Evolutionary conservation across 2,113 vertebrate genomes (phyloP), one percentile per base, ranked within the genome.

Genomic region (Etheostoma cragini): DNA sequence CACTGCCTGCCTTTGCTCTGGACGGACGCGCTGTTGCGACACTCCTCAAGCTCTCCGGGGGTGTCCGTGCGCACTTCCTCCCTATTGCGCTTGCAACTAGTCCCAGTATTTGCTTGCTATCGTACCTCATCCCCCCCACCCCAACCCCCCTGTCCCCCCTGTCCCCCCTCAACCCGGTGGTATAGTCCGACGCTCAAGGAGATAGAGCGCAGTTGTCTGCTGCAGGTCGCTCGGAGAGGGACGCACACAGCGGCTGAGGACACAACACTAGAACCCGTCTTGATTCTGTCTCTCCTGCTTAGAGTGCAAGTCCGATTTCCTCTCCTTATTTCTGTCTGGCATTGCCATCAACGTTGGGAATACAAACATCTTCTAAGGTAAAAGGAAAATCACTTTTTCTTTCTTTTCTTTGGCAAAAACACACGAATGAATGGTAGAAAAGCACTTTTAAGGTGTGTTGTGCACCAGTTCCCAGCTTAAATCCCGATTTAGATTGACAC

Each of bases 201-300:
- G 87, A 71, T 84, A 75, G 89, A 85, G 77, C 71, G 90, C 94
- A 93, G 90, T 90, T 47, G 74, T 81, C 49, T 88, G 91, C 90
- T 91, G 93, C 92, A 87, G 91, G 91, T 95, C 91, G 78, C 54
- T 75, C 49, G 56, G 86, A 90, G 92, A 81, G 85, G 89, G 86
- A 87, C 87, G 85, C 85, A 24, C 82, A 16, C 75, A 77, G 80
- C 82, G 68, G 82, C 86, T 67, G 77, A 83, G 91, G 91, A 92
- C 90, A 78, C 88, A 70, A 22, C 72, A 69, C 67, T 64, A 50
- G 73, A 81, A 64, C 63, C 74, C 62, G 62, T 79, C 50, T 83
- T 13, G 67, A 2, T 42, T 81, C 80, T 17, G 54, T 50, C 60
- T 76, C 35, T 35, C 6, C 61, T 74, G 73, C 46, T 60, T 2